Conservation (phyloP, 2,797 vertebrate genomes). For the Gadopsis bispinosus region DNA sequence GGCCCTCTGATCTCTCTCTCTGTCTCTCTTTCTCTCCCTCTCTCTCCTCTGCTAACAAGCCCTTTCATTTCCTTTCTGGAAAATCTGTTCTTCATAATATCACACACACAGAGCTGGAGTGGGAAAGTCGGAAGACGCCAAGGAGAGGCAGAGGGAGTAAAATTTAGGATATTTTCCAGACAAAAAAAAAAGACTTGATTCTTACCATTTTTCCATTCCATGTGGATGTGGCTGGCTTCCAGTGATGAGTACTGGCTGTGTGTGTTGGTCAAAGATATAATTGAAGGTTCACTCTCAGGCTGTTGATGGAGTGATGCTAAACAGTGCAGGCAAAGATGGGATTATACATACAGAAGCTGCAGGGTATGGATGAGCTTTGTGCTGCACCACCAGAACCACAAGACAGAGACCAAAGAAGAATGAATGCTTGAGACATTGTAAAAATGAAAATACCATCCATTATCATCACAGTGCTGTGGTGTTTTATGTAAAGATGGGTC, state of each 20-base stretch:
- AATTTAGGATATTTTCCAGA: conserved; percentile 66
- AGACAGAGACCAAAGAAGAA: conserved; percentile 14
- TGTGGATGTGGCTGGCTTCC: conserved; percentile 61
- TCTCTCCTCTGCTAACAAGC: conserved; percentile 81
- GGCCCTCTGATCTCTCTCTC: conserved; percentile 87
- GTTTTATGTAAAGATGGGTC: conserved; percentile 6
- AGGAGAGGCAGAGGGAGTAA: conserved; percentile 65
- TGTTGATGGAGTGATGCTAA: conserved; percentile 62
- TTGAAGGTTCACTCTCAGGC: conserved; percentile 54
- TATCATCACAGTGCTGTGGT: background rate
- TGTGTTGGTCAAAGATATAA: conserved; percentile 68
- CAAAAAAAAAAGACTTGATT: conserved; percentile 54
- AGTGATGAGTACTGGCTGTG: conserved; percentile 52
- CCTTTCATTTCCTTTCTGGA: conserved; percentile 96
- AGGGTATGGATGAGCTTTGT: conserved; percentile 55
- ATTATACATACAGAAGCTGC: conserved; percentile 60
- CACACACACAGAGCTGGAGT: conserved; percentile 69
- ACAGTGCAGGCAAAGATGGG: conserved; percentile 45
- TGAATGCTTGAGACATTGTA: conserved; percentile 12
- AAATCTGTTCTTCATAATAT: conserved; percentile 98
- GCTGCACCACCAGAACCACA: conserved; percentile 36
- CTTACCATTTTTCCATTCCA: conserved; percentile 67
- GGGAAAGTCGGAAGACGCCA: conserved; percentile 72
- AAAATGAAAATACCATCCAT: conserved; percentile 11
- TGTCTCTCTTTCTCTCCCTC: conserved; percentile 81